These are phyloP conservation scores for Heterochromis multidens DNA, from an alignment of 2,113 vertebrate species.

Conservation along the genomic window DNA sequence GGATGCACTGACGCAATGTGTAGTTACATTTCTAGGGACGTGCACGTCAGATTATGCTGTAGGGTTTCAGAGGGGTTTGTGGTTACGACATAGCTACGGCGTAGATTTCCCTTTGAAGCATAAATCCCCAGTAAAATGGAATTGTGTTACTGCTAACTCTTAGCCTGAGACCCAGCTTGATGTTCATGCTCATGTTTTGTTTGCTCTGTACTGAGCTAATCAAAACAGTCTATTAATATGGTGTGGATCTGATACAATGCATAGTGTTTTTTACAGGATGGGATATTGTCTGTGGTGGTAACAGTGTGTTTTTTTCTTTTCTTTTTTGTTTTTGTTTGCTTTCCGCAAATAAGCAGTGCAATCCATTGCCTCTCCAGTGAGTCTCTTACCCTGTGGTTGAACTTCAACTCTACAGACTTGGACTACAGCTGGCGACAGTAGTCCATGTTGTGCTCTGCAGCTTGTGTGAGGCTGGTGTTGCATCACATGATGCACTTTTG, in stretches of 20 bases:
- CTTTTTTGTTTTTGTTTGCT: too few relatives aligned
- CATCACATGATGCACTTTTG: not conserved
- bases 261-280: not conserved
- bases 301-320: not conserved
- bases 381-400: too few relatives aligned
- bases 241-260: not conserved
- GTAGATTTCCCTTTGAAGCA: too few relatives aligned
- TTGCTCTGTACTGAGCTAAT: not conserved
- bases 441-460: too few relatives aligned
- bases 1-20: too few relatives aligned
- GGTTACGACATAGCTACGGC: accelerated
- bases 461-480: not conserved
- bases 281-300: not conserved
- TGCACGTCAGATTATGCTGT: not conserved
- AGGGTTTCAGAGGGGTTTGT: not conserved
- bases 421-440: too few relatives aligned
- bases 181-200: not conserved
- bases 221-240: not conserved
- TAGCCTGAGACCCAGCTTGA: not conserved
- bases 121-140: not conserved
- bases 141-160: accelerated
- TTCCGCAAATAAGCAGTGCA: not conserved
- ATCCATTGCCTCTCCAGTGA: too few relatives aligned
- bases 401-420: too few relatives aligned
- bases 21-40: not conserved